Evolutionary conservation across 2,113 vertebrate genomes (phyloP).

Genomic region (Bungarus multicinctus): DNA sequence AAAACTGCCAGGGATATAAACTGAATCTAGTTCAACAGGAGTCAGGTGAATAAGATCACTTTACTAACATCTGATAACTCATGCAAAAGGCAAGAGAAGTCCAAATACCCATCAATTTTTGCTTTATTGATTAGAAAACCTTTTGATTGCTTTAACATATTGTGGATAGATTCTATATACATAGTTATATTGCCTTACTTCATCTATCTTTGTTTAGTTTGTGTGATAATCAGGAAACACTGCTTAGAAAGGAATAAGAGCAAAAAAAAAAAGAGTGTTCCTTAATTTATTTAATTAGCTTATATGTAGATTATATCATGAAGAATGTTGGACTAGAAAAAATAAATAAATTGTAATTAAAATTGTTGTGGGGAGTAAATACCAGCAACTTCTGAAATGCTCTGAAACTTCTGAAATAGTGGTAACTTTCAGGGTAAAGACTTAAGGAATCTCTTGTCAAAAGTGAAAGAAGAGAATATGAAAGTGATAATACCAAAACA

Average conservation of each 20-base stretch:
- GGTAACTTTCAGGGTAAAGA: not conserved
- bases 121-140: not conserved
- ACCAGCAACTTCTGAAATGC: not conserved
- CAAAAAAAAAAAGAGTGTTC: not conserved
- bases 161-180: not conserved
- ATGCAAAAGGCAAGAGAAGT: not conserved
- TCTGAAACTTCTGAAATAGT: no score
- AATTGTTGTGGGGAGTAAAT: not conserved
- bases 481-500: not conserved
- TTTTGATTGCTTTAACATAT: not conserved
- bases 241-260: not conserved
- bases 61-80: not conserved
- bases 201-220: not conserved
- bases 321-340: not conserved
- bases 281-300: not conserved
- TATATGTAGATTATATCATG: not conserved
- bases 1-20: not conserved
- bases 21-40: not conserved
- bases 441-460: not conserved
- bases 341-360: not conserved
- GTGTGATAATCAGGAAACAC: not conserved
- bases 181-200: not conserved
- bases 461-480: not conserved
- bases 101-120: not conserved
- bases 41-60: not conserved